Conservation (phyloP, 1,140 invertebrate genomes). For the Chymomyza costata region DNA sequence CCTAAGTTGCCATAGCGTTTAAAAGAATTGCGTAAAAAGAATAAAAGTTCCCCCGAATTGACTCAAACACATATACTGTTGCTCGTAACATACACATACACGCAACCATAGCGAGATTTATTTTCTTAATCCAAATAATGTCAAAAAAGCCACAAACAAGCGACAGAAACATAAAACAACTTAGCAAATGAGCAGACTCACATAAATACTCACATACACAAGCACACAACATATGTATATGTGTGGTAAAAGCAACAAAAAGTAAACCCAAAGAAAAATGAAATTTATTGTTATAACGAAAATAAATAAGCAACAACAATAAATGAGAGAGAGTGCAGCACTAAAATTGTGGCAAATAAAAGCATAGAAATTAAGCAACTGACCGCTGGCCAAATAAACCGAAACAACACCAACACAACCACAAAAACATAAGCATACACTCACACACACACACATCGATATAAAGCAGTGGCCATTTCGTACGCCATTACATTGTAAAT, state of each 20-base stretch:
- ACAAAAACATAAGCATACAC: constrained; percentile 10
- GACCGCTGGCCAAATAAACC: constrained; percentile 61
- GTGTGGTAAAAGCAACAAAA: constrained; percentile 5
- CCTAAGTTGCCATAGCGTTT: too few species aligned
- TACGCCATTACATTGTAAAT: constrained; percentile 70
- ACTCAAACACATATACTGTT: too few species aligned
- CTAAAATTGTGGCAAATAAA: constrained; percentile 60
- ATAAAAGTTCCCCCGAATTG: too few species aligned
- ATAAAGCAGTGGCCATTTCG: constrained; percentile 58
- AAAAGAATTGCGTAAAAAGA: too few species aligned
- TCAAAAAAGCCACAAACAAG: constrained; percentile 71
- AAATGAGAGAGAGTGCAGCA: constrained; percentile 26
- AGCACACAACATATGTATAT: constrained; percentile 1
- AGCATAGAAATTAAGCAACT: constrained; percentile 69
- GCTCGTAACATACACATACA: too few species aligned
- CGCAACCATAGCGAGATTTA: constrained; percentile 40
- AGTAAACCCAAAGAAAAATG: constrained; percentile 58
- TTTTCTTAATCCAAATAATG: constrained; percentile 70
- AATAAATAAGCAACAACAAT: constrained; percentile 58
- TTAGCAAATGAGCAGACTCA: constrained; percentile 55
- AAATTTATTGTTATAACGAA: constrained; percentile 73
- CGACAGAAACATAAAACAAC: constrained; percentile 69
- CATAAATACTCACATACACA: constrained; percentile 29
- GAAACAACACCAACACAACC: constrained; percentile 18
- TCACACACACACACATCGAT: constrained; percentile 19